Evolutionary conservation across 2,113 vertebrate genomes (phyloP), one percentile per base, ranked within the genome.

Genomic region (Montifringilla adamsi): DNA sequence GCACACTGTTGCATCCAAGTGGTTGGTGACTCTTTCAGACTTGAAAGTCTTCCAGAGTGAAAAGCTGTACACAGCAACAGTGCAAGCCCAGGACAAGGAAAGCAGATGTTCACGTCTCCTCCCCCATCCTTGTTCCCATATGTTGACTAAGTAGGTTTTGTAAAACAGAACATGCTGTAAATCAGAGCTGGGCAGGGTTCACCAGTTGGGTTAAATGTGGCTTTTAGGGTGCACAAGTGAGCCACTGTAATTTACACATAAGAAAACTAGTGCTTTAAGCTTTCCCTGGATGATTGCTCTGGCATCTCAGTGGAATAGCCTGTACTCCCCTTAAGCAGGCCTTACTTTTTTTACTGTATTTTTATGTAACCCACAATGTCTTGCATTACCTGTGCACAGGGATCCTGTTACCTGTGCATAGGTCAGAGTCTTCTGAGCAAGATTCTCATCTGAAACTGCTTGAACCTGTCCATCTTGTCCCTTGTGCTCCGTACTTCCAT

Each of bases 21-120:
- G 75, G 60, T 52, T 87, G 85, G 96, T 94, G 88, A 89, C 56
- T 90, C 55, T 94, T 69, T 90, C 67, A 94, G 89, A 37, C 44
- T 90, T 75, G 79, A 96, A 70, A 92, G 41, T 8, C 67, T 89
- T 93, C 92, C 94, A 88, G 50, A 69, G 60, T 2, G n/a, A 46
- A 94, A 89, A 84, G 43, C 83, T 73, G 85, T 55, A n/a, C 0
- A 1, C 70, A 64, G 84, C 55, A 81, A 66, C 9, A 74, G 33
- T 37, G 84, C 35, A 78, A 96, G 47, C 47, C 59, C 55, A 58
- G 89, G 89, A 95, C 79, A 92, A 88, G 95, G 53, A 92, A 93
- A 94, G 79, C 72, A 90, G 89, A 96, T 96, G 94, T 87, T 94
- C 73, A 69, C 0, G 0, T n/a, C 84, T 87, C 95, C 78, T 96